Percentiles rank a stretch among this genome's conserved stretches.
These are phyloP conservation scores for Polypedilum vanderplanki DNA, from an alignment of 1,140 invertebrate species.

Conservation along the genomic window DNA sequence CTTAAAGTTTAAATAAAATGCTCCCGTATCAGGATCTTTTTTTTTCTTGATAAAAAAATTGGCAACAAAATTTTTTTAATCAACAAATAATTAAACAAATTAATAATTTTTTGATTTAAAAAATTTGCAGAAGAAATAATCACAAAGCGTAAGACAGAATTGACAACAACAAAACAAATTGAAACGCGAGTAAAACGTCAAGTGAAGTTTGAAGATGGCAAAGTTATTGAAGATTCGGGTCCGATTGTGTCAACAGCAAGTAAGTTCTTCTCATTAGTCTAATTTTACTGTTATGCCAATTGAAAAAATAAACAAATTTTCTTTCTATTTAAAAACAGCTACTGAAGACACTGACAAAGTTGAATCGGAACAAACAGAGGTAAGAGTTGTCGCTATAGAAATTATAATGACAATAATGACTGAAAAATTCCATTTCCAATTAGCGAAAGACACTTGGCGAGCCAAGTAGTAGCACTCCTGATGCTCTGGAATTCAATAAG, in stretches of 20 bases:
- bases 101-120: too few species aligned
- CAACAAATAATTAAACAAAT: too few species aligned
- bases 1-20: too few species aligned
- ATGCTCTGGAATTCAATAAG: slow-evolving; percentile 38
- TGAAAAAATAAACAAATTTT: background rate
- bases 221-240: slow-evolving; percentile 79
- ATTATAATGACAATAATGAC: too few species aligned
- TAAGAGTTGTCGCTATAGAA: slow-evolving; percentile 42
- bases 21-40: too few species aligned
- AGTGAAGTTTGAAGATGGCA: slow-evolving; percentile 79
- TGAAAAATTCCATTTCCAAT: background rate
- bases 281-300: background rate
- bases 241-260: slow-evolving; percentile 81
- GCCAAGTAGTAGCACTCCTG: slow-evolving; percentile 42
- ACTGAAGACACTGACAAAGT: slow-evolving; percentile 82
- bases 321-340: slow-evolving; percentile 22
- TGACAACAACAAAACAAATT: slow-evolving; percentile 80
- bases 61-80: too few species aligned
- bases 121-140: slow-evolving; percentile 78
- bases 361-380: slow-evolving; percentile 78
- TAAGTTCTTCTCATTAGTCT: slow-evolving; percentile 39
- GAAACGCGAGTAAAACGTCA: slow-evolving; percentile 84
- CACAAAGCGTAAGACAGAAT: slow-evolving; percentile 77
- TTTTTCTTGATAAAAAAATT: too few species aligned
- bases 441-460: slow-evolving; percentile 42